Conservation (phyloP, 2,113 vertebrate genomes). For the Menura novaehollandiae region DNA sequence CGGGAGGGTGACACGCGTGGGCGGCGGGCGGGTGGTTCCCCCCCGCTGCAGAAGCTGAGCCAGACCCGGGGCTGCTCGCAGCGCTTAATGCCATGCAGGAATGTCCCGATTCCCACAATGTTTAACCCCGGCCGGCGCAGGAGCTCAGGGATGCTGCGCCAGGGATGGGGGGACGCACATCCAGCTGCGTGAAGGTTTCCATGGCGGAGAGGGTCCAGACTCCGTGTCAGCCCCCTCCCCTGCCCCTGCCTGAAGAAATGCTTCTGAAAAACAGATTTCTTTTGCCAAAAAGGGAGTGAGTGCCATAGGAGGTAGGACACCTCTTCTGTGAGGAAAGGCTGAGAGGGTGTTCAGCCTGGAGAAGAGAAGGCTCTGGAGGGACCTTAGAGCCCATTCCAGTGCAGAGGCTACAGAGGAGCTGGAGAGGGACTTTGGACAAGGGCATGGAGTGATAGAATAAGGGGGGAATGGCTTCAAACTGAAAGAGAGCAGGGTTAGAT, state of each 20-base stretch:
- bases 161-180: not conserved
- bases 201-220: rapidly evolving
- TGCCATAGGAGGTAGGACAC: not conserved
- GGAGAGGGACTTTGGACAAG: not conserved
- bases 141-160: not conserved
- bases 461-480: not conserved
- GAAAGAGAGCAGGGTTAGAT: not conserved
- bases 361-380: not conserved
- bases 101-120: not conserved
- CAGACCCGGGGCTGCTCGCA: not conserved
- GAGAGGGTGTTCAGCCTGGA: not conserved
- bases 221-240: too few relatives aligned
- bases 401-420: too few relatives aligned
- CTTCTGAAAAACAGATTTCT: not conserved
- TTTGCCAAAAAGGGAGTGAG: not conserved
- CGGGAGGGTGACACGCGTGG: not conserved
- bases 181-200: not conserved
- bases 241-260: not conserved
- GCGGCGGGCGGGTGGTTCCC: not conserved
- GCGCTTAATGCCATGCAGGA: not conserved
- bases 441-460: not conserved
- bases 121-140: not conserved
- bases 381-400: not conserved
- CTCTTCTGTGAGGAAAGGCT: not conserved
- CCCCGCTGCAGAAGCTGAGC: not conserved